Conservation (phyloP, 2,888 invertebrate species). For the Hydrotaea diabolus region DNA sequence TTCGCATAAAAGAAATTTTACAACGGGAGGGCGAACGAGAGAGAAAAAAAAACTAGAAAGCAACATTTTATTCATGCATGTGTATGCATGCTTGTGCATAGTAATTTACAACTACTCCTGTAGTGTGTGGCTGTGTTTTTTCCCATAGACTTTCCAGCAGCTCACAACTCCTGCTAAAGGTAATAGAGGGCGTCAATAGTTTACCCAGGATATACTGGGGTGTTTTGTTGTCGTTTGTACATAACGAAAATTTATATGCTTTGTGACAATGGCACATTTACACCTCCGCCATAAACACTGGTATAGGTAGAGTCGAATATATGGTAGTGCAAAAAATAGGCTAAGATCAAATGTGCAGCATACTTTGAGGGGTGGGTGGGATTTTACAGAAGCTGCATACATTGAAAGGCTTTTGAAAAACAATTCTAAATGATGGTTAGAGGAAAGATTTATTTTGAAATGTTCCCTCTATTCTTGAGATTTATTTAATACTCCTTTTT, state of each 20-base stretch:
- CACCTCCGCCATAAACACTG: conserved; percentile 22
- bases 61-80: conserved; percentile 14
- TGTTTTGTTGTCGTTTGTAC: conserved; percentile 1
- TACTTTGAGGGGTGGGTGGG: background rate
- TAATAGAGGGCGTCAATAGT: conserved; percentile 3
- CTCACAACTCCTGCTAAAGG: background rate
- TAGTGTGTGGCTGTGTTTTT: background rate
- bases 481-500: too few relatives aligned
- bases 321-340: background rate
- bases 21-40: background rate
- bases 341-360: background rate
- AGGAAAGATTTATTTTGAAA: too few relatives aligned
- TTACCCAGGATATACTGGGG: conserved; percentile 8
- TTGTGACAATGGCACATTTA: conserved; percentile 27
- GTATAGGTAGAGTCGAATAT: background rate
- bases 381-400: too few relatives aligned
- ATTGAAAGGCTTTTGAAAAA: too few relatives aligned
- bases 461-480: too few relatives aligned
- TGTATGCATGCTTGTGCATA: background rate
- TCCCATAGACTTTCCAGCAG: background rate
- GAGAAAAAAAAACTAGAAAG: background rate
- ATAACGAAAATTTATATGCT: conserved; percentile 36
- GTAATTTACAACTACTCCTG: conserved; percentile 27
- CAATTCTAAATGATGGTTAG: too few relatives aligned
- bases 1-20: background rate